A percentile compares a stretch with the other conserved stretches of the same genome.
phyloP scores from a whole-genome alignment of 2,888 invertebrate genomes.

The Bugulina stolonifera region DNA sequence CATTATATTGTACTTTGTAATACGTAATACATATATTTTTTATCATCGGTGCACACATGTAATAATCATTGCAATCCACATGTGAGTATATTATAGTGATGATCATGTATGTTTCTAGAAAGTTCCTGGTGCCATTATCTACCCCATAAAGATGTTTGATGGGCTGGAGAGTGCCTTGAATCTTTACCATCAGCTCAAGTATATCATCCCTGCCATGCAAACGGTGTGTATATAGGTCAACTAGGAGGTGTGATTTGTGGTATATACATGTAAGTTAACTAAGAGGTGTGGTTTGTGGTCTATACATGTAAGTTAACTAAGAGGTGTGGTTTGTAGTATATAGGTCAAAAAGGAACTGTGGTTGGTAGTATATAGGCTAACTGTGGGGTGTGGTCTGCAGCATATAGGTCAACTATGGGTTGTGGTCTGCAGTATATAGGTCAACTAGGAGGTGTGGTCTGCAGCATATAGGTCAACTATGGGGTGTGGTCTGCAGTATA shows the following conservation, averaged over 20 bases:
- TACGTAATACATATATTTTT: too few relatives aligned
- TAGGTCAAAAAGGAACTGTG: too few relatives aligned
- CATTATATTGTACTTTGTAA: too few relatives aligned
- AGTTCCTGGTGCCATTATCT: background rate
- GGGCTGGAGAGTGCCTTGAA: slow-evolving; percentile 5
- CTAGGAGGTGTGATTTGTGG: background rate
- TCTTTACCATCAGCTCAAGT: background rate
- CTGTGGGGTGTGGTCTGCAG: background rate
- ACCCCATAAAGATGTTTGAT: background rate
- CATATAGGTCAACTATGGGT: background rate
- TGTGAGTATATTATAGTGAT: too few relatives aligned
- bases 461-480: background rate
- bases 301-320: background rate
- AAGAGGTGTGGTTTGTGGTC: background rate
- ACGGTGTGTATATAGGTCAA: background rate
- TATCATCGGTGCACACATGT: too few relatives aligned
- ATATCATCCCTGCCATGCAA: slow-evolving; percentile 11
- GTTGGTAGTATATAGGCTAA: background rate
- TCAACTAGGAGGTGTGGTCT: background rate
- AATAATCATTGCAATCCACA: too few relatives aligned
- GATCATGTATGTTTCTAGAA: background rate
- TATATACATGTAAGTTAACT: background rate
- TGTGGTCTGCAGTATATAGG: background rate
- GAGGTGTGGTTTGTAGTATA: background rate
- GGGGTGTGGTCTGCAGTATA: background rate